Evolutionary conservation across 1,140 invertebrate species (phyloP), one percentile per base, ranked within the genome.

Genomic region (Pseudomyrmex dendroicus): DNA sequence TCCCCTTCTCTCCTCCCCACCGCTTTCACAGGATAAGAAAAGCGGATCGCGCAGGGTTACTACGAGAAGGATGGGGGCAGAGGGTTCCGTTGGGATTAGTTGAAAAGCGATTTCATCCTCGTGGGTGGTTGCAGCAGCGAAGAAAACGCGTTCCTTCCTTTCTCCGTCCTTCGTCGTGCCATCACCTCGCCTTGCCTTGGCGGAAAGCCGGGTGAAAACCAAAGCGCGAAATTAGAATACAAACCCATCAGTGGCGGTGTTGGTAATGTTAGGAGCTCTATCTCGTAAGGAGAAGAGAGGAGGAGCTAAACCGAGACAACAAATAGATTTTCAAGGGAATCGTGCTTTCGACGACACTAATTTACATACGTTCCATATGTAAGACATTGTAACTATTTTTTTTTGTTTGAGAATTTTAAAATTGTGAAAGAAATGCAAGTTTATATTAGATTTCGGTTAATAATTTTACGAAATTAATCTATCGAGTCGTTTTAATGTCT

Each of bases 201-300:
- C 70, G 77, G 89, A 85, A 90, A 88, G 89, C 88, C 73, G 82
- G 86, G 88, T 84, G 89, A 92, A 90, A 91, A 92, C 90, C 89
- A 91, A 92, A 92, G 91, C 90, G 86, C 77, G 89, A 93, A 93
- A 93, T 93, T 93, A 93, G 92, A 93, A 93, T 93, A 92, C 90
- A 92, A 92, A 91, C 88, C 85, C 90, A 90, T 85, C 85, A 88
- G 86, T 86, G 85, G 87, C 84, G 83, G 86, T 83, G 87, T 83
- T 87, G 84, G 89, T 84, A 89, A 86, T 85, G 82, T 89, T 89
- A 88, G 90, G 85, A 89, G 86, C 89, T 91, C 35, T 35, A 35
- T 35, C 90, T 84, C 67, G 77, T 72, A 74, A 72, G 66, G 70
- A 74, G 72, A 61, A 20, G 15, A 52, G 22, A 82, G 66, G 61